Evolutionary conservation across 2,888 invertebrate genomes (phyloP), one percentile per base, ranked within the genome.

Genomic region (Harpagoxenus sublaevis): DNA sequence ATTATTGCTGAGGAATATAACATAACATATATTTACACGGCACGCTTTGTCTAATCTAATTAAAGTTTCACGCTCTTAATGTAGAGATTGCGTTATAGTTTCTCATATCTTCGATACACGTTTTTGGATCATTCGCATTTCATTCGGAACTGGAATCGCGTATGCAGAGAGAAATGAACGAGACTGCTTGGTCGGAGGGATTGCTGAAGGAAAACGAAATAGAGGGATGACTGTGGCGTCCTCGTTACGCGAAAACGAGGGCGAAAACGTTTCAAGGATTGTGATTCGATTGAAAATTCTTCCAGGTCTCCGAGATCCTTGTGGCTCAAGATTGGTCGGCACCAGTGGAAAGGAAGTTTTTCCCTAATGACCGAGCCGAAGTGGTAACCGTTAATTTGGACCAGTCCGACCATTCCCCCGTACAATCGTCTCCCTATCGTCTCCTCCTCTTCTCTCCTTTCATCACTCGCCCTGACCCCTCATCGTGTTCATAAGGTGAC

Each of bases 341-440:
- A 89, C 90, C 89, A 89, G 77, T 89, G 89, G 90, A 91, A 92
- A 89, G 91, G 92, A 93, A 90, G 90, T 92, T 92, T 92, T 91
- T 91, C 92, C 92, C 91, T 93, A 93, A 94, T 93, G 92, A 94
- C 92, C 92, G 85, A 87, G 83, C 88, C 90, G 85, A 89, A 92
- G 93, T 92, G 92, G 93, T 93, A 92, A 93, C 91, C 91, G 93
- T 94, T 94, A 94, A 94, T 94, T 94, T 91, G 91, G 60, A 81
- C 48, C 60, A 51, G 48, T 23, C 57, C 79, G 35, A 62, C 91
- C 87, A 85, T 87, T 86, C 70, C 53, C 70, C 28, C 85, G 87
- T 86, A 57, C 84, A 83, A 81, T 83, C 84, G 73, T 88, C 87
- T 63, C 81, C 84, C 87, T 83, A 68, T 87, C 87, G 77, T 83